Evolutionary conservation across 2,888 invertebrate species (phyloP), one percentile per base, ranked within the genome.

Genomic region (Tromatobia lineatoria): DNA sequence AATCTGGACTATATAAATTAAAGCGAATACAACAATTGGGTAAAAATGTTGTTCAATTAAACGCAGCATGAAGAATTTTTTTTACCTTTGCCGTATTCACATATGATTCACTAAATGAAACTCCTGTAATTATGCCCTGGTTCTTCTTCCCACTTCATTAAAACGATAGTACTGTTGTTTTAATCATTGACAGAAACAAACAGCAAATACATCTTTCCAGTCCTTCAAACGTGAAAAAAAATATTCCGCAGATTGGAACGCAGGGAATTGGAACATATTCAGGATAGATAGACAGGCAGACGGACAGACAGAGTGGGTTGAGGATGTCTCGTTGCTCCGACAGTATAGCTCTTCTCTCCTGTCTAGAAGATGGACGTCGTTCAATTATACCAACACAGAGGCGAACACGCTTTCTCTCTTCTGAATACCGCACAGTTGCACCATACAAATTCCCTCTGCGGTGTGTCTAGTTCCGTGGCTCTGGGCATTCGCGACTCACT

Each of bases 311-410:
- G 74, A 50, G 77, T 42, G 61, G 74, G 78, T 77, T 25, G 79
- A 45, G 75, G 83, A 64, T 75, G 73, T 83, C 78, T 80, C 82
- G 83, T 84, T 82, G 85, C 76, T 83, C 80, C 81, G 86, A 86
- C 85, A 59, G 47, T 23, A 52, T 67, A 59, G 76, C 67, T 82
- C 70, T 79, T 66, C 73, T 79, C 38, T 81, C 67, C 85, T 84
- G 86, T 85, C 86, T 81, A 74, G 87, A 89, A 89, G 90, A 90
- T 90, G 88, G 88, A 91, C 90, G 89, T 73, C 84, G 88, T 90
- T 90, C 90, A 91, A 90, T 91, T 90, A 90, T 87, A 90, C 89
- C 85, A 80, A 87, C 88, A 85, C 87, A 85, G 81, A 85, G 75
- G 25, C 85, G 75, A 45, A 76, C 69, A 70, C 38, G 70, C 52